These are phyloP conservation scores for Sphaeridia pumilis DNA, from an alignment of 2,888 invertebrate genomes.

Conservation along the genomic window DNA sequence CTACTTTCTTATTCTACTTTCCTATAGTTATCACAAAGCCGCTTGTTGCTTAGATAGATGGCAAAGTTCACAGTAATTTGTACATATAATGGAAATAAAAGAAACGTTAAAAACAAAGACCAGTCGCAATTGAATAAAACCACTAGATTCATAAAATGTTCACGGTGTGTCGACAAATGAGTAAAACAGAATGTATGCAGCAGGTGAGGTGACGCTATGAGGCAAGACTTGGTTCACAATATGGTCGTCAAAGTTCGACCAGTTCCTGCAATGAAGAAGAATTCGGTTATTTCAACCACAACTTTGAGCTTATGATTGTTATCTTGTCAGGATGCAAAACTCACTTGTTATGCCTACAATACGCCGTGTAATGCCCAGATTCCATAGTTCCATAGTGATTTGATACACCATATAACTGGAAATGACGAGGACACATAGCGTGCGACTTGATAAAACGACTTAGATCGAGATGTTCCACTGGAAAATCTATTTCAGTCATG, in stretches of 20 bases:
- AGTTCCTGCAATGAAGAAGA: slow-evolving; percentile 45
- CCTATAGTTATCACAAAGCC: too few relatives aligned
- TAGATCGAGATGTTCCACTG: slow-evolving; percentile 36
- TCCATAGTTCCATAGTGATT: slow-evolving; percentile 87
- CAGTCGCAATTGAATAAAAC: too few relatives aligned
- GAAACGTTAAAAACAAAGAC: too few relatives aligned
- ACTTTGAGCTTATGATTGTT: too few relatives aligned
- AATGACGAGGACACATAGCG: slow-evolving; percentile 39
- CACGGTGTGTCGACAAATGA: not conserved
- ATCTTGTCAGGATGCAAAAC: too few relatives aligned
- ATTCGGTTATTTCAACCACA: slow-evolving; percentile 1
- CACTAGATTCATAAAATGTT: too few relatives aligned
- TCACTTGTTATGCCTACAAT: slow-evolving; percentile 53
- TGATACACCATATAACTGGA: slow-evolving; percentile 72
- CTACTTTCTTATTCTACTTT: too few relatives aligned
- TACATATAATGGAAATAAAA: too few relatives aligned
- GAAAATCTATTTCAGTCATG: slow-evolving; percentile 51
- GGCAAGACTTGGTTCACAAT: slow-evolving; percentile 58
- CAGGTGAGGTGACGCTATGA: slow-evolving; percentile 47
- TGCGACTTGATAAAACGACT: slow-evolving; percentile 14
- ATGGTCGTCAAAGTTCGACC: slow-evolving; percentile 90
- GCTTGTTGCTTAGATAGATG: too few relatives aligned
- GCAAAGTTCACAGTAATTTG: too few relatives aligned
- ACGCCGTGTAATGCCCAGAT: slow-evolving; percentile 86
- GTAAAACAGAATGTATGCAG: slow-evolving; percentile 46